phyloP scores from a whole-genome alignment of 1,140 invertebrate species.

The Penaeus chinensis region DNA sequence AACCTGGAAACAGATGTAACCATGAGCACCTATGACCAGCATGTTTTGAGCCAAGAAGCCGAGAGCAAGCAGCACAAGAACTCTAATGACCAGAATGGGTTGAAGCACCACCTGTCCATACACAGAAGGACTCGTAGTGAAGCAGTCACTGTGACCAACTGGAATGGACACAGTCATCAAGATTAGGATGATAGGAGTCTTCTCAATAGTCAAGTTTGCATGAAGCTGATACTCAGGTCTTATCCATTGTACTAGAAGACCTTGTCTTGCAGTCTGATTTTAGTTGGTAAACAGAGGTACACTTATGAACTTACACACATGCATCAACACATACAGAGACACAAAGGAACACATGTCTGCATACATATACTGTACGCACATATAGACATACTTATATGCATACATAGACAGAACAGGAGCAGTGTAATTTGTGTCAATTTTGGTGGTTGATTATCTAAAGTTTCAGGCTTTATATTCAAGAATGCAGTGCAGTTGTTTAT shows the following conservation, averaged over 20 bases:
- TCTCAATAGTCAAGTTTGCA: no score
- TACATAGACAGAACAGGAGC: neutral
- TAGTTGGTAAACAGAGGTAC: no score
- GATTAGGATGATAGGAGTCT: neutral
- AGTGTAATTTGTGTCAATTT: neutral
- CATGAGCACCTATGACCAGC: conserved; percentile 58
- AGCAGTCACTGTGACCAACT: conserved; percentile 6
- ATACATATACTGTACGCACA: neutral
- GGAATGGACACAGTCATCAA: conserved; percentile 24
- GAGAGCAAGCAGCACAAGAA: neutral
- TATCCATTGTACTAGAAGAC: neutral
- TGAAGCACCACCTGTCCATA: conserved; percentile 6
- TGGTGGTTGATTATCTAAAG: neutral
- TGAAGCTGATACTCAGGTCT: neutral
- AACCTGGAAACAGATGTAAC: conserved; percentile 56
- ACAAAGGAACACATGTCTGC: neutral
- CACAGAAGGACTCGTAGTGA: conserved; percentile 42
- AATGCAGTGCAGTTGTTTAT: neutral
- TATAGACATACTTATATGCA: neutral
- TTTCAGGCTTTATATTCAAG: neutral
- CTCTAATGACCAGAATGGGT: neutral
- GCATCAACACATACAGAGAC: neutral
- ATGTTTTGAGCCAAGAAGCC: conserved; percentile 8
- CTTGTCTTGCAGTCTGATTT: no score
- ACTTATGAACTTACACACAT: neutral